Percentiles rank a stretch among this genome's conserved stretches.
These are phyloP conservation scores for Platorchestia sp. DNA, from an alignment of 1,140 invertebrate species.

Conservation along the genomic window DNA sequence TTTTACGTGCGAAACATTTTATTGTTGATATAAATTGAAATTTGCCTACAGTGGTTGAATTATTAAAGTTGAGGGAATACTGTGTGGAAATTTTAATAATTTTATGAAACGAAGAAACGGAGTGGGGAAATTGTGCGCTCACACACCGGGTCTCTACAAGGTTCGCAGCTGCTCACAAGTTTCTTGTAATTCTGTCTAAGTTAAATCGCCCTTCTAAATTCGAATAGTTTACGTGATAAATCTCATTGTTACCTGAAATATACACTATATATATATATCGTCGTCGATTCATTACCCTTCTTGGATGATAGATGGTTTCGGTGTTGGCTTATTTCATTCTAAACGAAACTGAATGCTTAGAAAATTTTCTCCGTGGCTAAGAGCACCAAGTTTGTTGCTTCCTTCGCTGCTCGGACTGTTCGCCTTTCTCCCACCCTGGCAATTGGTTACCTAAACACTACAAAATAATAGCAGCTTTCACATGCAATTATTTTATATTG, in stretches of 20 bases:
- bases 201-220: background rate
- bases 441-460: too few relatives aligned
- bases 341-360: too few relatives aligned
- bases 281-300: background rate
- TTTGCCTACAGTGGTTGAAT: background rate
- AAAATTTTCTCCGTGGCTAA: too few relatives aligned
- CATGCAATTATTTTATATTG: too few relatives aligned
- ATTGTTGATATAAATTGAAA: background rate
- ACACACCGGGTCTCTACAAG: too few relatives aligned
- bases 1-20: background rate
- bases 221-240: slow-evolving; percentile 25
- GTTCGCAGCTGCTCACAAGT: background rate
- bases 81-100: background rate
- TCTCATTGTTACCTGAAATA: slow-evolving; percentile 55
- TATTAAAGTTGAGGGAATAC: background rate
- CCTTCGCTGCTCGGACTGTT: too few relatives aligned
- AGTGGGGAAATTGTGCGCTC: too few relatives aligned
- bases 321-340: too few relatives aligned
- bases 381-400: too few relatives aligned
- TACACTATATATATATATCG: slow-evolving; percentile 46
- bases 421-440: too few relatives aligned
- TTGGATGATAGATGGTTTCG: too few relatives aligned
- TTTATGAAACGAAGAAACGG: background rate
- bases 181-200: background rate
- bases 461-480: too few relatives aligned